Conservation (phyloP, 2,113 vertebrate genomes). For the Pelusios castaneus region DNA sequence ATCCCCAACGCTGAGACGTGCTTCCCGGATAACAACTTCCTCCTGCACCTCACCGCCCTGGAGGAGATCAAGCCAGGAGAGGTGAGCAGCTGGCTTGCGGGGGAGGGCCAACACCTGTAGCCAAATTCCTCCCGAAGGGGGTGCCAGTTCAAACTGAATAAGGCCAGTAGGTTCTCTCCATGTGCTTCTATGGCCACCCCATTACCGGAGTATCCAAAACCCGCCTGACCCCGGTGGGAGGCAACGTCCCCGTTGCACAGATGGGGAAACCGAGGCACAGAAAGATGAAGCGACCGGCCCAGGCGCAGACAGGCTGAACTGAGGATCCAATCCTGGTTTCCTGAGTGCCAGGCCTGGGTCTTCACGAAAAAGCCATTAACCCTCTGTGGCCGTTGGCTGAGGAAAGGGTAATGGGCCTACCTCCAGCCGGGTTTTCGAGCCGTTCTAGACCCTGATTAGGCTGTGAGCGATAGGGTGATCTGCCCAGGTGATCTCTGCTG, state of each 20-base stretch:
- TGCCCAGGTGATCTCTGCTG: not conserved
- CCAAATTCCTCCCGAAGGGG: not conserved
- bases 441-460: not conserved
- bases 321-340: not conserved
- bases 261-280: not conserved
- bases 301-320: not conserved
- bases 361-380: not conserved
- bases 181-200: not conserved
- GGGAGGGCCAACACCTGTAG: not conserved
- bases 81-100: conserved; percentile 78
- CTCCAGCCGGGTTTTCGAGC: not conserved
- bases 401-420: not conserved
- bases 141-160: not conserved
- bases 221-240: not conserved
- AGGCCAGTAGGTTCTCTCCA: too few species aligned
- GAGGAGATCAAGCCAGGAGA: conserved; percentile 91
- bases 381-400: not conserved
- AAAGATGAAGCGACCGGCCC: not conserved
- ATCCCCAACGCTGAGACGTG: conserved; percentile 94
- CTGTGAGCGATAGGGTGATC: not conserved
- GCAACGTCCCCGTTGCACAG: not conserved
- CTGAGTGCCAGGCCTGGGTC: not conserved
- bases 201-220: not conserved
- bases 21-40: conserved; percentile 95
- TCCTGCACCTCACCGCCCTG: conserved; percentile 91